phyloP scores from a whole-genome alignment of 1,140 invertebrate species.

The Formica selysi region DNA sequence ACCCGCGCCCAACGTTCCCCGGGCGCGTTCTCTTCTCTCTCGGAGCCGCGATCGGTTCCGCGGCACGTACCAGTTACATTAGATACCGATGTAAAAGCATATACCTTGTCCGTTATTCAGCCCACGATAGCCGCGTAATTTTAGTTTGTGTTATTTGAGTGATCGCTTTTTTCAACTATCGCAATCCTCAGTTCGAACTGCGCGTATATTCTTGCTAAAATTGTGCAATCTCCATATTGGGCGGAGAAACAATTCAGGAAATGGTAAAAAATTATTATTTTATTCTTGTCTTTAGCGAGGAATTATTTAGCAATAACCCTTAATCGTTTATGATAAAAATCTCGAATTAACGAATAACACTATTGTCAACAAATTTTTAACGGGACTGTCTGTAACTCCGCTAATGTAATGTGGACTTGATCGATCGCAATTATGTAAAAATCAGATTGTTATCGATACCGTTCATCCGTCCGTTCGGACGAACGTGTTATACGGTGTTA shows the following conservation, averaged over 20 bases:
- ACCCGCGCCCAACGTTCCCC: constrained; percentile 60
- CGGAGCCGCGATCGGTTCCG: constrained; percentile 61
- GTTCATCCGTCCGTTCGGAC: constrained; percentile 1
- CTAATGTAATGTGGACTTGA: constrained; percentile 8
- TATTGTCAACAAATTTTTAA: neutral
- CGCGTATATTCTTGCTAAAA: neutral
- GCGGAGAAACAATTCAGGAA: neutral
- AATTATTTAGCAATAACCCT: neutral
- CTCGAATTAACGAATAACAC: neutral
- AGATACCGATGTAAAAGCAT: constrained; percentile 71
- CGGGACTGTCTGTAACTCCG: neutral
- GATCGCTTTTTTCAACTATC: neutral
- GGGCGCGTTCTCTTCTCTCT: constrained; percentile 64
- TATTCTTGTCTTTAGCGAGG: neutral
- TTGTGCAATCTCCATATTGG: neutral
- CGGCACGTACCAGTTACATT: constrained; percentile 71
- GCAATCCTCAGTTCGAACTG: neutral
- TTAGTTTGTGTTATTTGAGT: constrained; percentile 24
- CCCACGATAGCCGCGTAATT: constrained; percentile 29
- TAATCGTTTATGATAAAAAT: neutral
- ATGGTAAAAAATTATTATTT: neutral
- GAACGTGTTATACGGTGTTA: constrained; percentile 36
- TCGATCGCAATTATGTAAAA: constrained; percentile 43
- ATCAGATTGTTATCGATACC: constrained; percentile 50
- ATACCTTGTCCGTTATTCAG: constrained; percentile 48